phyloP scores from a whole-genome alignment of 2,888 invertebrate genomes.

The Melinaea menophilus region DNA sequence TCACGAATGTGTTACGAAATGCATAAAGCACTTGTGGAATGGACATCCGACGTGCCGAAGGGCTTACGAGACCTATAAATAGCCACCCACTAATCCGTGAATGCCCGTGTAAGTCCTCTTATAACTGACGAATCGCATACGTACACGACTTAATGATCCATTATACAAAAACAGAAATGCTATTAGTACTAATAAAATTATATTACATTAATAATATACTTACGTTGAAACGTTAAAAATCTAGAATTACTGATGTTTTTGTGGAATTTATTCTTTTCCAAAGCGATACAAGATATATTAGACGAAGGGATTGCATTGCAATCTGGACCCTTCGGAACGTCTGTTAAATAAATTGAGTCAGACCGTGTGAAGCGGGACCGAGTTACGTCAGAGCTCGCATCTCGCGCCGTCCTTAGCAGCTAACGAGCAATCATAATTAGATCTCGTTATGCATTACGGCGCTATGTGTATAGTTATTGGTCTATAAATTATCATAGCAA shows the following conservation, averaged over 20 bases:
- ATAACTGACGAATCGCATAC: constrained; percentile 10
- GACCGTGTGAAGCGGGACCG: constrained; percentile 58
- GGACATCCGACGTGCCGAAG: constrained; percentile 31
- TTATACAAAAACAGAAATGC: too few relatives aligned
- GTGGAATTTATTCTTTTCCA: too few relatives aligned
- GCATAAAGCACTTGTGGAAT: constrained; percentile 29
- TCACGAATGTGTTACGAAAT: constrained; percentile 26
- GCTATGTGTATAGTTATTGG: constrained; percentile 29
- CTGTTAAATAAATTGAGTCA: constrained; percentile 23
- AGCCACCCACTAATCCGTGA: constrained; percentile 30
- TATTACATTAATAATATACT: too few relatives aligned
- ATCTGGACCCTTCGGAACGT: constrained; percentile 6
- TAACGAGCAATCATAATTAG: constrained; percentile 57
- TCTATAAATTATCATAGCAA: constrained; percentile 5
- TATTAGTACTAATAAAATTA: too few relatives aligned
- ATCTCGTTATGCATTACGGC: constrained; percentile 39
- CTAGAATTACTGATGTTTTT: too few relatives aligned
- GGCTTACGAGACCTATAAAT: constrained; percentile 33
- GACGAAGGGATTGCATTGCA: not conserved
- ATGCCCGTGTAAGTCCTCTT: constrained; percentile 21
- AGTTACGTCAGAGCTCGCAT: constrained; percentile 46
- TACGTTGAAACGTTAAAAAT: too few relatives aligned
- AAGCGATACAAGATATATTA: too few relatives aligned
- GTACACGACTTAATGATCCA: constrained; percentile 19
- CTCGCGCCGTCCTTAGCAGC: constrained; percentile 44